These are phyloP conservation scores for Lasioglossum calceatum DNA, from an alignment of 2,888 invertebrate species.

Conservation along the genomic window DNA sequence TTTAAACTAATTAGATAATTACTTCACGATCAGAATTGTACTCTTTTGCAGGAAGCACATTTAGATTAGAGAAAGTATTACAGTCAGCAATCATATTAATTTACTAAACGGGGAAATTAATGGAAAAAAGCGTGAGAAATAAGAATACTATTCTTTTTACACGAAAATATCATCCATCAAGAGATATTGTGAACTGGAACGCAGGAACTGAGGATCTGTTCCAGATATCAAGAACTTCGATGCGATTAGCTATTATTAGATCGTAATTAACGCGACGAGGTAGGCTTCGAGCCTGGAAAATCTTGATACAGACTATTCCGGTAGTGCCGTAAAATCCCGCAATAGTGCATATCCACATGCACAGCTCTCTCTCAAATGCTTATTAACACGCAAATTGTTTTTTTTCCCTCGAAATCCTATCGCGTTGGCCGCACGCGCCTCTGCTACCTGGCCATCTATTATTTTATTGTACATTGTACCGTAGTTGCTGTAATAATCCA, in stretches of 20 bases:
- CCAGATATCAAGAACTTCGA: constrained; percentile 16
- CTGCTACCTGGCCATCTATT: constrained; percentile 12
- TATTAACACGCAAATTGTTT: constrained; percentile 62
- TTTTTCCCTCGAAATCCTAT: constrained; percentile 28
- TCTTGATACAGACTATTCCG: constrained; percentile 60
- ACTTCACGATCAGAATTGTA: not conserved
- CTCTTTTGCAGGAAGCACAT: not conserved
- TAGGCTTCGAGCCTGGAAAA: constrained; percentile 51
- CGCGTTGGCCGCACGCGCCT: not conserved
- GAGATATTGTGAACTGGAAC: not conserved
- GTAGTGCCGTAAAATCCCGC: constrained; percentile 54
- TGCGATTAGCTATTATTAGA: constrained; percentile 54
- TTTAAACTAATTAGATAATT: not conserved
- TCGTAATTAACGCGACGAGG: constrained; percentile 51
- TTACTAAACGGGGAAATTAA: not conserved
- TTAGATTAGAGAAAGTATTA: not conserved
- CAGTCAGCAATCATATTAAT: too few species aligned
- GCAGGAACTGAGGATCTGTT: not conserved
- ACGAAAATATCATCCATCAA: not conserved
- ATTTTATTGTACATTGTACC: constrained; percentile 18
- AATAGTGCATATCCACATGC: constrained; percentile 59
- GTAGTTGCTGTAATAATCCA: not conserved
- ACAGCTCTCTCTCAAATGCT: constrained; percentile 50
- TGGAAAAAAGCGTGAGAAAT: not conserved
- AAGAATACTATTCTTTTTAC: not conserved